phyloP scores from a whole-genome alignment of 2,113 vertebrate genomes.

The Indri indri region DNA sequence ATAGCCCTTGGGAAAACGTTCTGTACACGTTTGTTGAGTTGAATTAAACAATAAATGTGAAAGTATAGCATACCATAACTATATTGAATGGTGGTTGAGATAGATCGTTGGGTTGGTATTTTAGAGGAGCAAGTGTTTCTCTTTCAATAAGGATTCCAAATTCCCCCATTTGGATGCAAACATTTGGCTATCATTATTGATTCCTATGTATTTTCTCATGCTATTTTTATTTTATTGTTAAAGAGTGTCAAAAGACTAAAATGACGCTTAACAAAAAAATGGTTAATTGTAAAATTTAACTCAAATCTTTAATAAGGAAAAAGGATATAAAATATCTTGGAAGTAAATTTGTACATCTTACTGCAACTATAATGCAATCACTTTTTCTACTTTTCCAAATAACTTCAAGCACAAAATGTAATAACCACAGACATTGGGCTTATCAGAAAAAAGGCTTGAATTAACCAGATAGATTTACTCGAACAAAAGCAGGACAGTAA shows the following conservation, averaged over 20 bases:
- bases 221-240: background rate
- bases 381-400: background rate
- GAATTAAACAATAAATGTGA: background rate
- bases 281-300: background rate
- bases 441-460: background rate
- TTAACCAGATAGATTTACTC: background rate
- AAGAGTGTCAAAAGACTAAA: background rate
- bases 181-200: background rate
- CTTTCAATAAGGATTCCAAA: background rate
- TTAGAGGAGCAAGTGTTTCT: background rate
- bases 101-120: background rate
- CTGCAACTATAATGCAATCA: background rate
- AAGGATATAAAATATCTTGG: background rate
- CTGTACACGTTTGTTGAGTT: background rate
- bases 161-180: background rate
- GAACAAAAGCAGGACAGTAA: background rate
- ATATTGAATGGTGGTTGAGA: rapidly evolving
- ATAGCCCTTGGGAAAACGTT: background rate
- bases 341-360: background rate
- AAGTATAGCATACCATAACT: background rate
- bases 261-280: background rate
- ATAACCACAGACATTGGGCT: background rate
- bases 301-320: background rate
- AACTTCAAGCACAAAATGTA: background rate
- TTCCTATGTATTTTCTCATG: background rate